Percentiles rank a stretch among this genome's conserved stretches.
These are phyloP conservation scores for Rhinoraja longicauda DNA, from an alignment of 2,797 vertebrate genomes.

Conservation along the genomic window DNA sequence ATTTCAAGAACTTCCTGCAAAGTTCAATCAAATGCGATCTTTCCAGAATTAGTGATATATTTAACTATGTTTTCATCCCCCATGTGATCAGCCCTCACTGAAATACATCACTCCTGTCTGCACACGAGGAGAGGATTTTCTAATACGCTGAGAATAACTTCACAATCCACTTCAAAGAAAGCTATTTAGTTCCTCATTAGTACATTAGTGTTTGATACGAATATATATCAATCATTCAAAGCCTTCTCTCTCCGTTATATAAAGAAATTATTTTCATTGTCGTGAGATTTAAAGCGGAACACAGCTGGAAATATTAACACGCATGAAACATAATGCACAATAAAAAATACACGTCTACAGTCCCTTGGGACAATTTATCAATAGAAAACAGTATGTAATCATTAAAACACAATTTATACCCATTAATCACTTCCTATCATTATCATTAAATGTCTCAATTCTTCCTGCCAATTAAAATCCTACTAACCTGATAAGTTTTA, in stretches of 20 bases:
- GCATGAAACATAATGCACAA: not conserved
- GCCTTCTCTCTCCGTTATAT: not conserved
- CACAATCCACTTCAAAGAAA: constrained; percentile 9
- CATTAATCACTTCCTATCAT: constrained; percentile 12
- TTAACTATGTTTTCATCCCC: constrained; percentile 24
- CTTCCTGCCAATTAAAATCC: constrained; percentile 33
- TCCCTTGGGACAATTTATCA: not conserved
- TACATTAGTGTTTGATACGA: constrained; percentile 1
- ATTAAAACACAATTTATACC: constrained; percentile 16
- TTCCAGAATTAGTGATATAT: constrained; percentile 25
- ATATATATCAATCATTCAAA: constrained; percentile 4
- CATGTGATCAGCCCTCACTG: not conserved
- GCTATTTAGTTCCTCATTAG: not conserved
- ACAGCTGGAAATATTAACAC: not conserved
- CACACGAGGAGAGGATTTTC: not conserved
- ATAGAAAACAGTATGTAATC: constrained; percentile 8
- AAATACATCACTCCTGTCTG: constrained; percentile 1
- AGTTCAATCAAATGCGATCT: constrained; percentile 21
- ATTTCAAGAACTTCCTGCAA: constrained; percentile 27
- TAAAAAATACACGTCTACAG: not conserved
- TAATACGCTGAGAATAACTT: not conserved
- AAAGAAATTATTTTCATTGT: not conserved
- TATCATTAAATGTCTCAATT: constrained; percentile 16
- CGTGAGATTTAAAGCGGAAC: not conserved
- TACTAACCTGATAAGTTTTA: constrained; percentile 19